Conservation (phyloP, 2,888 invertebrate species). For the Cantharis flavilabris region DNA sequence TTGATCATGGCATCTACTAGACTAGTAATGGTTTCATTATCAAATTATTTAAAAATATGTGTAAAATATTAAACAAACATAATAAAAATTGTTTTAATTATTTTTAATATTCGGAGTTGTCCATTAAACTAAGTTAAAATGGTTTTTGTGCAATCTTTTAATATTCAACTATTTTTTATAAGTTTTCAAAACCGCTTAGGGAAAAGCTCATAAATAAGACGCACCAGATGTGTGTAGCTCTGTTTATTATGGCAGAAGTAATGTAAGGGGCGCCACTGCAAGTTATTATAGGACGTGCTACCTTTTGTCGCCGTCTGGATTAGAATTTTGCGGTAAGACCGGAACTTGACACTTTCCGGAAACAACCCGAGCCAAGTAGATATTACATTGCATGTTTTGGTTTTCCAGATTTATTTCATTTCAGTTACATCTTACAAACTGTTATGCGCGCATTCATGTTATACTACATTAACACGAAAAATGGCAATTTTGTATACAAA, state of each 20-base stretch:
- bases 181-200: conserved; percentile 27
- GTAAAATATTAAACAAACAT: too few relatives aligned
- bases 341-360: conserved; percentile 40
- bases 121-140: not conserved
- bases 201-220: conserved; percentile 31
- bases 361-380: conserved; percentile 33
- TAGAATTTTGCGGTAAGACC: conserved; percentile 39
- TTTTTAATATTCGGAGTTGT: not conserved
- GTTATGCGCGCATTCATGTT: not conserved
- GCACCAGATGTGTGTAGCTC: conserved; percentile 31
- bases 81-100: not conserved
- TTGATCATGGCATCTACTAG: too few relatives aligned
- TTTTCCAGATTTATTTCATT: conserved; percentile 17
- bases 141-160: not conserved
- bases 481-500: not conserved
- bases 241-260: conserved; percentile 32
- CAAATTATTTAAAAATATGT: too few relatives aligned
- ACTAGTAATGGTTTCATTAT: too few relatives aligned
- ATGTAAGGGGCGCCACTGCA: conserved; percentile 31
- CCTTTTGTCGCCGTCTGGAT: conserved; percentile 34
- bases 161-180: conserved; percentile 13
- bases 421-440: not conserved
- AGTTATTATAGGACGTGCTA: conserved; percentile 32
- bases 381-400: conserved; percentile 34
- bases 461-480: not conserved